Base-by-base conservation (phyloP, 1,140 invertebrate species). In the Drusus annulatus region DNA sequence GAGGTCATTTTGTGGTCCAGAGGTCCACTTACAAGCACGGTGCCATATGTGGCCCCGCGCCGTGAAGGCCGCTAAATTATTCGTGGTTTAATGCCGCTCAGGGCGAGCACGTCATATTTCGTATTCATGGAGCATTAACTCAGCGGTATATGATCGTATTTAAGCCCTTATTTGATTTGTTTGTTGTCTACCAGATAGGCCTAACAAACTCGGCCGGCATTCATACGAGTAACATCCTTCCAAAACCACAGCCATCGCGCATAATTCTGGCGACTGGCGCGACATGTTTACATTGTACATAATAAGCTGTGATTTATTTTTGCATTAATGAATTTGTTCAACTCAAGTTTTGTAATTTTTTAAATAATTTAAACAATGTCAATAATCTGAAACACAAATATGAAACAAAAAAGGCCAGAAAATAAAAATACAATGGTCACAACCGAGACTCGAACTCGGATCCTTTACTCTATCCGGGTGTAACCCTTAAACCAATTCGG, bases 101-200 rank as follows among this genome's bases (percentile, higher is more conserved):
- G 63, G 60, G 62, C 54, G 36, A 25, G 51, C 63, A 45, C 69
- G 76, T 78, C 76, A 78, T 78, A 78, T 71, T 78, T 78, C 71
- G 76, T 69, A 78, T 78, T 78, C 51, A 78, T 78, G 76, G 63
- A 58, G 76, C 76, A 78, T 78, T 78, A 78, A 77, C 76, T 77
- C 62, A 77, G 60, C 19, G 60, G 76, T 25, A 25, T 77, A 51
- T 23, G 76, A 77, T 77, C 60, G 23, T 77, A 77, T 52, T 71
- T 71, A 63, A 58, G 36, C 58, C 21, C 23, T 63, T 62, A 68
- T 77, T 63, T 77, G 76, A 77, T 77, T 77, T 77, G 76, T 77
- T 65, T 77, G 60, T 58, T 31, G 36, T 58, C 56, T 58, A 28
- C 23, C 50, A 76, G 56, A 51, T 60, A 56, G 23, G 60, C 76